Percentiles rank a stretch among this genome's conserved stretches.
Conservation (phyloP, 92 coral and sea anemone species). For the Actinernus sp. region DNA sequence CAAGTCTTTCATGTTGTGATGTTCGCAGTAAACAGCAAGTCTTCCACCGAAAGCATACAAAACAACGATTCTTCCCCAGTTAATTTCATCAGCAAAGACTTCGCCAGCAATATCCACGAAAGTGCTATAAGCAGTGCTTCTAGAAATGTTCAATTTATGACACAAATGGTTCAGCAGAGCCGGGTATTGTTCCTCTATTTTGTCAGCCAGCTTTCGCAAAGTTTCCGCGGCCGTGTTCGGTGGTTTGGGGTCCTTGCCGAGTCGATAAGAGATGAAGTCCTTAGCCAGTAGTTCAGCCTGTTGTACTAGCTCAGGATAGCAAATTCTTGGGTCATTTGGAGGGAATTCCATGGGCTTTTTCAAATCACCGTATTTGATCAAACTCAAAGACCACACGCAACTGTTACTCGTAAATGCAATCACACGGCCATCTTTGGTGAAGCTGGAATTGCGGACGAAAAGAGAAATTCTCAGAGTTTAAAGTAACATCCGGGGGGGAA, state of each 20-base stretch:
- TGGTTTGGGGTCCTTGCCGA: constrained; percentile 83
- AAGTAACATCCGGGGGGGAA: constrained; percentile 1
- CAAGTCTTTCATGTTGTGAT: constrained; percentile 90
- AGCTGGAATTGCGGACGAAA: no score
- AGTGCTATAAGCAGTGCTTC: constrained; percentile 89
- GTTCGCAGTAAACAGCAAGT: constrained; percentile 90
- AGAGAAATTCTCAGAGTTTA: neutral
- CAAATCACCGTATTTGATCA: constrained; percentile 20
- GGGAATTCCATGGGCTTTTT: constrained; percentile 79
- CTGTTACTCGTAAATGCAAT: no score
- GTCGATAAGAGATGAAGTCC: constrained; percentile 92
- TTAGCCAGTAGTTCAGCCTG: constrained; percentile 81
- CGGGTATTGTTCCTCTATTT: constrained; percentile 93
- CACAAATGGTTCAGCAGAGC: constrained; percentile 87
- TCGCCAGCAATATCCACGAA: constrained; percentile 96
- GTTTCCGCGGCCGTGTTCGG: constrained; percentile 81
- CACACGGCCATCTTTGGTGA: constrained; percentile 35
- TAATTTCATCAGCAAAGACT: constrained; percentile 96
- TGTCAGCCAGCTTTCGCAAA: constrained; percentile 94
- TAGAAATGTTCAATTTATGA: constrained; percentile 82
- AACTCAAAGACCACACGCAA: constrained; percentile 72
- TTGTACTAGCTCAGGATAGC: constrained; percentile 49
- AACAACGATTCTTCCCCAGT: constrained; percentile 99
- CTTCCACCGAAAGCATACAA: constrained; percentile 97
- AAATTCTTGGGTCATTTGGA: constrained; percentile 56